Evolutionary conservation across 2,888 invertebrate genomes (phyloP).

Genomic region (Diarsia rubi): DNA sequence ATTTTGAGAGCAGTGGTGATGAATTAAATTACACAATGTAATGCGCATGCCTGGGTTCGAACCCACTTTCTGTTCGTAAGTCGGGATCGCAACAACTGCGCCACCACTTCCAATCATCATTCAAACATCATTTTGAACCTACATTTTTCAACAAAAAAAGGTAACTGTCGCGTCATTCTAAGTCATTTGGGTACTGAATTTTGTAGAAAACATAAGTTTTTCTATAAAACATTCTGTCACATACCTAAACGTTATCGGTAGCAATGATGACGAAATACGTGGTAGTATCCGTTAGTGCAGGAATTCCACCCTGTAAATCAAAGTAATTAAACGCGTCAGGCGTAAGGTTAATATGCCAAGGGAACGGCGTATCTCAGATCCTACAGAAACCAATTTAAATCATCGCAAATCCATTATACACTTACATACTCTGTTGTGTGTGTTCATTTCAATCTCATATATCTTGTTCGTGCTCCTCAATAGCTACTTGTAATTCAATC

Average conservation of each 20-base stretch:
- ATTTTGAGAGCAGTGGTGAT: too few relatives aligned
- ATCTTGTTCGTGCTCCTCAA: conserved; percentile 38
- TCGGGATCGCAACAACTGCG: too few relatives aligned
- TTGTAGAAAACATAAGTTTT: background rate
- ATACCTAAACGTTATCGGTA: too few relatives aligned
- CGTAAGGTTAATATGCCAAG: background rate
- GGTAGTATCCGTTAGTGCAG: too few relatives aligned
- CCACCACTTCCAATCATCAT: too few relatives aligned
- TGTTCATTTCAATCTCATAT: conserved; percentile 36
- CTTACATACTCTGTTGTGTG: conserved; percentile 6
- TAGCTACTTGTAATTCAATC: conserved; percentile 70
- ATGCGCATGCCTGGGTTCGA: too few relatives aligned
- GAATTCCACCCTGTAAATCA: background rate
- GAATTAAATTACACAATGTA: too few relatives aligned
- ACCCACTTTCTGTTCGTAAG: too few relatives aligned
- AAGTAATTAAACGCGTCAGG: background rate
- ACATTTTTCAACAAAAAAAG: background rate
- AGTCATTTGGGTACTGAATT: background rate
- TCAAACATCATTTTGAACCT: too few relatives aligned
- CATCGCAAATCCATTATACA: conserved; percentile 2
- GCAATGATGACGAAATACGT: too few relatives aligned
- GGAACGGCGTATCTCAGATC: background rate
- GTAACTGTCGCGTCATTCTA: background rate
- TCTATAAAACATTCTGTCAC: too few relatives aligned
- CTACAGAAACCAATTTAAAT: conserved; percentile 10